These are phyloP conservation scores for Psettodes erumei DNA, from an alignment of 2,113 vertebrate genomes.

Conservation along the genomic window DNA sequence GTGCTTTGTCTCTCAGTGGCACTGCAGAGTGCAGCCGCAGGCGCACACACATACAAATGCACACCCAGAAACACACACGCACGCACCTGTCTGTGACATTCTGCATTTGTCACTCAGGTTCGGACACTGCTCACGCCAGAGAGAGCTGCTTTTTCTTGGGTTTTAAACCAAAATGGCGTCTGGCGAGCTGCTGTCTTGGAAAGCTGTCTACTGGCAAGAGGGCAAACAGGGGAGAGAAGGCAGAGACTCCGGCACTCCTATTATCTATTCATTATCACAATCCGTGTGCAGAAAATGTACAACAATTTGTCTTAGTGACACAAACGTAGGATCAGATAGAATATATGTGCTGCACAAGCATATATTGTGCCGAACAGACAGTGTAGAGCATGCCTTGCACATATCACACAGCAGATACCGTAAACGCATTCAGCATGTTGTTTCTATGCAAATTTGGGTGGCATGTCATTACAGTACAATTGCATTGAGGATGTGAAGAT, in stretches of 20 bases:
- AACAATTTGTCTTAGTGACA: conserved; percentile 46
- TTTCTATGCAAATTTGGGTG: conserved; percentile 66
- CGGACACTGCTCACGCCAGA: conserved; percentile 5
- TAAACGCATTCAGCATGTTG: conserved; percentile 56
- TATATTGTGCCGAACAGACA: conserved; percentile 13
- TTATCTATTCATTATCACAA: conserved; percentile 10
- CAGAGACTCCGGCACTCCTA: conserved; percentile 19
- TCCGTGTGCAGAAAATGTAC: conserved; percentile 26
- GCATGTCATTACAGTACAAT: conserved; percentile 47
- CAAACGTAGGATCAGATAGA: conserved; percentile 31
- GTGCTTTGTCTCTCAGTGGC: conserved; percentile 81
- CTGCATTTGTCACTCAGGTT: conserved; percentile 60
- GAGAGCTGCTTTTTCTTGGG: conserved; percentile 28
- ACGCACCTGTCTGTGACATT: conserved; percentile 68
- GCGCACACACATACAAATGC: conserved; percentile 35
- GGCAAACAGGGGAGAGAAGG: conserved; percentile 24
- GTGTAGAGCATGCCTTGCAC: conserved; percentile 8
- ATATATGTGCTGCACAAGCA: conserved; percentile 48
- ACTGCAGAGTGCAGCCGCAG: conserved; percentile 77
- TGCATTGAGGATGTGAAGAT: conserved; percentile 49
- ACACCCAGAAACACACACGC: conserved; percentile 13
- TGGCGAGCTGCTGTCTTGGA: conserved; percentile 23
- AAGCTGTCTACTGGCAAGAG: conserved; percentile 5
- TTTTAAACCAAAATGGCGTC: conserved; percentile 58
- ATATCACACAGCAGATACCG: conserved; percentile 42